Evolutionary conservation across 2,113 vertebrate species (phyloP).

Genomic region (Coryphaenoides rupestris): DNA sequence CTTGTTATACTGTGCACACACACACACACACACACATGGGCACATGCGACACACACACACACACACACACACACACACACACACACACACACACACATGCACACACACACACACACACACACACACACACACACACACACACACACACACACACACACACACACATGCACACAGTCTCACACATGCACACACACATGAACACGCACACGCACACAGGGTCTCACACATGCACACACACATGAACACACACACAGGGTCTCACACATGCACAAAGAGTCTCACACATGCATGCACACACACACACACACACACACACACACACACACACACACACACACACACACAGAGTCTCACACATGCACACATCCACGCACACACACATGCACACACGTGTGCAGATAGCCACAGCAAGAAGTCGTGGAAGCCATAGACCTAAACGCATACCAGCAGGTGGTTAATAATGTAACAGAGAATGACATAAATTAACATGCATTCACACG

Average conservation of each 20-base stretch:
- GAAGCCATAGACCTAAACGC: too few species aligned
- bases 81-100: neutral
- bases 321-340: constrained; percentile 2
- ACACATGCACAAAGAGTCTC: too few species aligned
- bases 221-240: too few species aligned
- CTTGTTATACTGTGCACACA: neutral
- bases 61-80: neutral
- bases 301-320: constrained; percentile 1
- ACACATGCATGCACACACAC: neutral
- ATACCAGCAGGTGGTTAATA: too few species aligned
- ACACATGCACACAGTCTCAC: too few species aligned
- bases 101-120: constrained; percentile 2
- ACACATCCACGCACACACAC: constrained; percentile 5
- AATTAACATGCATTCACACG: neutral
- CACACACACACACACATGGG: neutral
- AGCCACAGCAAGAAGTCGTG: too few species aligned
- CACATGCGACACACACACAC: neutral
- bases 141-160: constrained; percentile 8
- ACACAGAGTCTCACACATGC: constrained; percentile 24
- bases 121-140: constrained; percentile 24
- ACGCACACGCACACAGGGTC: too few species aligned
- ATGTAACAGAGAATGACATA: neutral
- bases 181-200: too few species aligned
- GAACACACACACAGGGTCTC: too few species aligned
- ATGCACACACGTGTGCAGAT: too few species aligned